A percentile compares a stretch with the other conserved stretches of the same genome.
Evolutionary conservation across 2,888 invertebrate species (phyloP).

Genomic region (Hetaerina titia): DNA sequence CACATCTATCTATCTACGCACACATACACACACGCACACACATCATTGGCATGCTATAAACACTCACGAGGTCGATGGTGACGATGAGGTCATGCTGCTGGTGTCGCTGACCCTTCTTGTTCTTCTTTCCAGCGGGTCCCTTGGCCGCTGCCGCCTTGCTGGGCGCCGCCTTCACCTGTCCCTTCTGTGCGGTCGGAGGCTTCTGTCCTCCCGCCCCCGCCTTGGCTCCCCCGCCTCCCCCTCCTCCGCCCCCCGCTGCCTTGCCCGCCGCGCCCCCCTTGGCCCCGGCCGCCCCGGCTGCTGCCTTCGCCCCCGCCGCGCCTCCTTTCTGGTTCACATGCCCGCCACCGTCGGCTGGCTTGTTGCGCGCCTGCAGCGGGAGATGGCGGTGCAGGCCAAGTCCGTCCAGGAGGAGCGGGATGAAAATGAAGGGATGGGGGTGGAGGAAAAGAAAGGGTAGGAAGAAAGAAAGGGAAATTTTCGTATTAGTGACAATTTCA

Average conservation of each 20-base stretch:
- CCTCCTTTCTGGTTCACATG: constrained; percentile 85
- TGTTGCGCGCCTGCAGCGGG: constrained; percentile 85
- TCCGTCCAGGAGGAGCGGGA: background rate
- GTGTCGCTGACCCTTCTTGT: constrained; percentile 87
- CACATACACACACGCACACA: too few relatives aligned
- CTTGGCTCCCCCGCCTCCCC: constrained; percentile 77
- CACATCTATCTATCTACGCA: too few relatives aligned
- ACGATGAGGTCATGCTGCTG: constrained; percentile 90
- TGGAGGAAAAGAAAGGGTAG: background rate
- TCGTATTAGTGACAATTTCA: background rate
- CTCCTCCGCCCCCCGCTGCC: constrained; percentile 73
- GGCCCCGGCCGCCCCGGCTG: constrained; percentile 79
- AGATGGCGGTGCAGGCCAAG: background rate
- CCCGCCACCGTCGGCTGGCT: constrained; percentile 88
- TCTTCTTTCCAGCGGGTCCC: constrained; percentile 82
- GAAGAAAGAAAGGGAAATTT: constrained; percentile 68
- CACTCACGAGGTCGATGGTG: constrained; percentile 89
- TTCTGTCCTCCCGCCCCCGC: constrained; percentile 77
- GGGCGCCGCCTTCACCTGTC: constrained; percentile 85
- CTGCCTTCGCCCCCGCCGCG: constrained; percentile 83
- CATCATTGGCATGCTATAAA: too few relatives aligned
- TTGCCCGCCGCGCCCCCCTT: constrained; percentile 78
- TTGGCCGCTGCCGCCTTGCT: constrained; percentile 81
- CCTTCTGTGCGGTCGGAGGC: constrained; percentile 86
- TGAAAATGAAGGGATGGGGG: background rate